Conservation (phyloP, 2,888 invertebrate species). For the Panopea generosa region DNA sequence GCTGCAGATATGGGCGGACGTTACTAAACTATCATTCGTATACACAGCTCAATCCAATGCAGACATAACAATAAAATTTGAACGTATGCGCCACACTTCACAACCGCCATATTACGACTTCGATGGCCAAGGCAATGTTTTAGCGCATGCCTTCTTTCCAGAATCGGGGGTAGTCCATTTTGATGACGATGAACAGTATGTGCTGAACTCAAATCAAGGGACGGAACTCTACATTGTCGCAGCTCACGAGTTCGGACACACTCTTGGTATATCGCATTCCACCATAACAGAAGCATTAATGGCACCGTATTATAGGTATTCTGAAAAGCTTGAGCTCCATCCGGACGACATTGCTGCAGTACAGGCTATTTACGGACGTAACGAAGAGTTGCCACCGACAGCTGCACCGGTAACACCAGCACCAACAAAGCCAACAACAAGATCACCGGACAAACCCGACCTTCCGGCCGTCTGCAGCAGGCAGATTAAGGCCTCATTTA, state of each 20-base stretch:
- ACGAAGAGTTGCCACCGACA: constrained; percentile 29
- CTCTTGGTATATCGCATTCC: constrained; percentile 57
- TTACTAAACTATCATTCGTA: constrained; percentile 34
- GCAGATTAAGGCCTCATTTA: constrained; percentile 37
- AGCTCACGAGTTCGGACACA: constrained; percentile 62
- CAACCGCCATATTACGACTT: constrained; percentile 42
- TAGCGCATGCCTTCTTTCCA: constrained; percentile 62
- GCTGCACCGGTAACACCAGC: constrained; percentile 11
- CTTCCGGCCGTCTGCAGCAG: constrained; percentile 35
- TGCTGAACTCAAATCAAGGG: constrained; percentile 20
- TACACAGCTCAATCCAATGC: constrained; percentile 9
- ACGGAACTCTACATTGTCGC: constrained; percentile 60
- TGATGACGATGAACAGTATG: constrained; percentile 59
- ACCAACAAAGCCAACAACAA: constrained; percentile 7
- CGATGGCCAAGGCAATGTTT: constrained; percentile 44
- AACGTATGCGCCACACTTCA: constrained; percentile 21
- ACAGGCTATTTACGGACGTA: constrained; percentile 40
- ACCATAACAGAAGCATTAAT: constrained; percentile 49
- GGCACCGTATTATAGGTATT: constrained; percentile 58
- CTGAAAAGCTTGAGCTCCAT: constrained; percentile 36
- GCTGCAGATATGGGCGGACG: constrained; percentile 49
- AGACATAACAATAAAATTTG: constrained; percentile 50
- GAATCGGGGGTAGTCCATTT: constrained; percentile 51
- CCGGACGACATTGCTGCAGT: constrained; percentile 52
- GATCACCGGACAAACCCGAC: neutral